phyloP scores from a whole-genome alignment of 2,113 vertebrate genomes.

The Halichoerus grypus region DNA sequence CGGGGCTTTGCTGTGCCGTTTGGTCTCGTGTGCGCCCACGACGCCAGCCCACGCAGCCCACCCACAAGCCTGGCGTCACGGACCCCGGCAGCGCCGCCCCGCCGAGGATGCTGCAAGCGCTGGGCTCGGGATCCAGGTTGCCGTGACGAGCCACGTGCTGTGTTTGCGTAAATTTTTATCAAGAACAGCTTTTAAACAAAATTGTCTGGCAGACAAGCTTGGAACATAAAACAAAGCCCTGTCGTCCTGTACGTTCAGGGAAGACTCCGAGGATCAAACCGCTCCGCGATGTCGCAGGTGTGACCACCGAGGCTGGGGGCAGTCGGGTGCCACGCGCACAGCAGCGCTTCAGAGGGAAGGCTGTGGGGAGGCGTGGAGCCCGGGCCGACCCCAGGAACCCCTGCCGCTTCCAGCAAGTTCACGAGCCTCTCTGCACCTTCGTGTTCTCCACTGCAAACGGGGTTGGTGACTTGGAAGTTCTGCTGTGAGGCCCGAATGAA shows the following conservation, averaged over 20 bases:
- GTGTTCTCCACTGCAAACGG: neutral
- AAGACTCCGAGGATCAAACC: neutral
- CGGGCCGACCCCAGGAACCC: neutral
- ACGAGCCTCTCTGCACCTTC: too few relatives aligned
- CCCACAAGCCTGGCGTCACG: neutral
- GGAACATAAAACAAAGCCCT: neutral
- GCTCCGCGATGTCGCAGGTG: neutral
- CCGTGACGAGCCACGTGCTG: neutral
- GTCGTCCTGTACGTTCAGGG: neutral
- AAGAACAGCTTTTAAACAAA: neutral
- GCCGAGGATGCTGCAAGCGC: neutral
- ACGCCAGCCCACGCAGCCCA: too few relatives aligned
- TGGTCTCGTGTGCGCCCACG: neutral
- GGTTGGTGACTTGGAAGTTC: fast-evolving
- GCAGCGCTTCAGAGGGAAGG: neutral
- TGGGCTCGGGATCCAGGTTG: slow-evolving; percentile 42
- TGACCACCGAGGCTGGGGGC: neutral
- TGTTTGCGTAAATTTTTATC: neutral
- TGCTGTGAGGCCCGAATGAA: neutral
- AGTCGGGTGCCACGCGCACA: neutral
- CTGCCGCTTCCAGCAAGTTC: neutral
- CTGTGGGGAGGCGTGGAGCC: neutral
- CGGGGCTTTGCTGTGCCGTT: neutral
- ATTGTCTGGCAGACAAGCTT: neutral
- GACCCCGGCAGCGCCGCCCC: neutral